Evolutionary conservation across 2,113 vertebrate genomes (phyloP).

Genomic region (Pseudolaguvia tuberculata): DNA sequence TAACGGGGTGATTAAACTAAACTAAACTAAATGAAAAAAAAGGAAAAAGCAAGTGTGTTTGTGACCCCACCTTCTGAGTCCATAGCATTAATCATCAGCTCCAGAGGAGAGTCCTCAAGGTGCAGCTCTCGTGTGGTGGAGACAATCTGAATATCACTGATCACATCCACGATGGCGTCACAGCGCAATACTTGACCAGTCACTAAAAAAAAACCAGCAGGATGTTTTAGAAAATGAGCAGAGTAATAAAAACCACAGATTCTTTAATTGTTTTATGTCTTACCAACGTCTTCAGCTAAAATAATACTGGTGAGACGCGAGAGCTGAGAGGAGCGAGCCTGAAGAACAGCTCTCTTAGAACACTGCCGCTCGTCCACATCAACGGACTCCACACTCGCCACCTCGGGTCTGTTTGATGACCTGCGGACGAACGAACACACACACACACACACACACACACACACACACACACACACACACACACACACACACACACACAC

Average conservation of each 20-base stretch:
- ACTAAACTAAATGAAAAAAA: no score
- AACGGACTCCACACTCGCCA: slow-evolving; percentile 82
- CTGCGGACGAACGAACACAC: slow-evolving; percentile 55
- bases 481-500: no score
- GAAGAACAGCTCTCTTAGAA: slow-evolving; percentile 81
- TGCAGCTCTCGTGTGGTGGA: slow-evolving; percentile 95
- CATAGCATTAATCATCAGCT: slow-evolving; percentile 84
- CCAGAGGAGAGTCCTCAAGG: slow-evolving; percentile 89
- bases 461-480: no score
- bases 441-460: slow-evolving; percentile 3
- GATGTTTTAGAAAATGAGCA: background rate
- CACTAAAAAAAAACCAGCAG: slow-evolving; percentile 62
- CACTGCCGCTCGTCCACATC: slow-evolving; percentile 70
- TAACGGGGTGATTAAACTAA: no score
- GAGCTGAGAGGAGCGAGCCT: slow-evolving; percentile 77
- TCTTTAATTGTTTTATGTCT: no score
- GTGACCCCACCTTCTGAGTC: slow-evolving; percentile 86
- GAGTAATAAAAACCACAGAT: no score
- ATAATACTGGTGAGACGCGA: slow-evolving; percentile 76
- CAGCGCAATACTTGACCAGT: slow-evolving; percentile 90
- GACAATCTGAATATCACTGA: slow-evolving; percentile 84
- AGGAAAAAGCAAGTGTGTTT: background rate
- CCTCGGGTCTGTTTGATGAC: slow-evolving; percentile 87
- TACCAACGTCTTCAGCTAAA: slow-evolving; percentile 88
- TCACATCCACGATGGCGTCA: slow-evolving; percentile 89